Evolutionary conservation across 2,113 vertebrate genomes (phyloP).

Genomic region (Aptenodytes forsteri): DNA sequence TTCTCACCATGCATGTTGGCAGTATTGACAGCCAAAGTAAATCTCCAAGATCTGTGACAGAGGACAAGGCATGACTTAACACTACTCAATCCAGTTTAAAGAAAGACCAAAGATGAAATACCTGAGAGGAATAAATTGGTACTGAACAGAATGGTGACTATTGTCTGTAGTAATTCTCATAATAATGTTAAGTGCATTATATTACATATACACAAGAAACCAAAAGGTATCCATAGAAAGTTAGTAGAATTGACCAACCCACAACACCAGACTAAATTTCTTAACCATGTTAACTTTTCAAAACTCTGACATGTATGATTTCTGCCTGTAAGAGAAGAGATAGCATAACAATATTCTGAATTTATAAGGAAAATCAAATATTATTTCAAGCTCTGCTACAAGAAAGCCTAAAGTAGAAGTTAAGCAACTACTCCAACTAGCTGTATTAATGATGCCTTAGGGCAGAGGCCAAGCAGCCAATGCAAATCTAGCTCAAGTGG

Average conservation of each 20-base stretch:
- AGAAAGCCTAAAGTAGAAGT: not conserved
- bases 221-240: not conserved
- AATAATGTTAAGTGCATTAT: not conserved
- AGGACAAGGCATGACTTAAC: slow-evolving; percentile 12
- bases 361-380: not conserved
- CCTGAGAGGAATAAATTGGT: not conserved
- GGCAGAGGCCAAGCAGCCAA: not conserved
- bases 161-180: not conserved
- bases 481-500: not conserved
- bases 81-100: slow-evolving; percentile 42
- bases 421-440: not conserved
- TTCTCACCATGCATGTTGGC: slow-evolving; percentile 7
- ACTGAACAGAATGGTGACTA: not conserved
- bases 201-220: not conserved
- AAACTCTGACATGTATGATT: not conserved
- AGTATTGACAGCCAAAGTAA: slow-evolving; percentile 46
- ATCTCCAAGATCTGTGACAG: slow-evolving; percentile 2
- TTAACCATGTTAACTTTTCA: not conserved
- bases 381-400: not conserved
- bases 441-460: not conserved
- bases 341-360: not conserved
- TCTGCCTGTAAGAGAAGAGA: not conserved
- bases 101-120: not conserved
- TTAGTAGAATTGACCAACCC: not conserved
- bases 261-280: not conserved